Conservation (phyloP, 2,113 vertebrate species). For the Theristicus caerulescens region DNA sequence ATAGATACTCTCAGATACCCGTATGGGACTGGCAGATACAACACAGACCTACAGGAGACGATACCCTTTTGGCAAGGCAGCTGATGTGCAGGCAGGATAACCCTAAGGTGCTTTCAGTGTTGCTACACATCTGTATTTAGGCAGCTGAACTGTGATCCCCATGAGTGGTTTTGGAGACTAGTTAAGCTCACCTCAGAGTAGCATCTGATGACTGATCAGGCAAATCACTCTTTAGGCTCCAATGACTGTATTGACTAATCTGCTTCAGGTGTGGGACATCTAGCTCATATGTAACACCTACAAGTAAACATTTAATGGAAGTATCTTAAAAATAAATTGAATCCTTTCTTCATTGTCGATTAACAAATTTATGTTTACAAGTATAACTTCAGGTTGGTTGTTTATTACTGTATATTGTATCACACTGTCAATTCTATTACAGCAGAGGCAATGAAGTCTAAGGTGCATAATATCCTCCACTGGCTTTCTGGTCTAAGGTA, state of each 20-base stretch:
- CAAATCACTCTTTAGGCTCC: neutral
- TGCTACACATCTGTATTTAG: neutral
- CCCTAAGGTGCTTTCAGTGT: neutral
- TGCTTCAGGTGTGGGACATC: neutral
- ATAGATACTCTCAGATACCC: neutral
- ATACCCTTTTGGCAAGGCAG: neutral
- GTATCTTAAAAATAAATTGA: neutral
- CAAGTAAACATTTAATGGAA: neutral
- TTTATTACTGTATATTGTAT: neutral
- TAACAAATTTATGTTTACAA: neutral
- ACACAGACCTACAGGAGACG: neutral
- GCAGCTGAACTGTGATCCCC: neutral
- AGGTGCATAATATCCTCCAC: neutral
- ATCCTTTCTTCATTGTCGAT: neutral
- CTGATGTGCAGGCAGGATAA: neutral
- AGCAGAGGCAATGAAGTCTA: neutral
- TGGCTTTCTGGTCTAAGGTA: neutral
- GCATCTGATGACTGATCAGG: neutral
- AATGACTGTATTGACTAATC: neutral
- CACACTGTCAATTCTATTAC: neutral
- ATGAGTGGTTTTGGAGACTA: neutral
- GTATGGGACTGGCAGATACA: neutral
- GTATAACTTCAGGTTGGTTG: neutral
- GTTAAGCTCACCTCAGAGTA: neutral
- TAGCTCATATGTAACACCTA: neutral